phyloP scores from a whole-genome alignment of 2,888 invertebrate genomes.

The Rhagophthalmus giganteus region DNA sequence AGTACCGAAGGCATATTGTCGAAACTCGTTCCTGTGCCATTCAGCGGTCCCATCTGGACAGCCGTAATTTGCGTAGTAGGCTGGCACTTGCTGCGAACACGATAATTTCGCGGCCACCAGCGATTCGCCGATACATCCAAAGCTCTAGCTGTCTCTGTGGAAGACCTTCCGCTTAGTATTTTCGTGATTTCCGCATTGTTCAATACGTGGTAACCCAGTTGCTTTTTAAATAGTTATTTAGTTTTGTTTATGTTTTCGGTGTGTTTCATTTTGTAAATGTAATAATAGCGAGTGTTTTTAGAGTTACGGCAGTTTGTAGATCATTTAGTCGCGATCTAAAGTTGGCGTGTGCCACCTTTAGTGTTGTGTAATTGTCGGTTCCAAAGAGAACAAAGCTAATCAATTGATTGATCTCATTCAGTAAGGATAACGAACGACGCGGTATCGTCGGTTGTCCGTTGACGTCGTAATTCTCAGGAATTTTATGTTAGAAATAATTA shows the following conservation, averaged over 20 bases:
- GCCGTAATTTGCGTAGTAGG: conserved; percentile 66
- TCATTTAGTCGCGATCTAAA: conserved; percentile 41
- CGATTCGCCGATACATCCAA: conserved; percentile 47
- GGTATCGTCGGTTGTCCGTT: conserved; percentile 27
- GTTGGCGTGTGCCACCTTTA: conserved; percentile 26
- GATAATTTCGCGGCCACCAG: conserved; percentile 55
- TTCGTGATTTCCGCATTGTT: conserved; percentile 27
- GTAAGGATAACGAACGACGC: conserved; percentile 35
- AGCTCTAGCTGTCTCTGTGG: conserved; percentile 50
- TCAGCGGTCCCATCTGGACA: conserved; percentile 63
- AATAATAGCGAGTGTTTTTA: conserved; percentile 44
- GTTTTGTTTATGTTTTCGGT: conserved; percentile 46
- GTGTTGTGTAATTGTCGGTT: conserved; percentile 44
- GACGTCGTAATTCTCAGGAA: conserved; percentile 51
- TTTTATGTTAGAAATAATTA: conserved; percentile 46
- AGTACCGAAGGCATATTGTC: conserved; percentile 55
- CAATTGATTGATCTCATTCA: conserved; percentile 56
- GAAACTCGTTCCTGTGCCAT: conserved; percentile 60
- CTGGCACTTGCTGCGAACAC: conserved; percentile 64
- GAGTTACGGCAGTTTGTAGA: conserved; percentile 45
- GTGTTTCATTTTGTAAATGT: conserved; percentile 42
- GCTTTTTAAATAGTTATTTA: conserved; percentile 31
- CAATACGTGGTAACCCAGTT: conserved; percentile 24
- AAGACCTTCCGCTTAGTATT: conserved; percentile 17
- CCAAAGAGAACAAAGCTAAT: conserved; percentile 56